These are phyloP conservation scores for Hedychridium roseum DNA, from an alignment of 2,888 invertebrate species.

Conservation along the genomic window DNA sequence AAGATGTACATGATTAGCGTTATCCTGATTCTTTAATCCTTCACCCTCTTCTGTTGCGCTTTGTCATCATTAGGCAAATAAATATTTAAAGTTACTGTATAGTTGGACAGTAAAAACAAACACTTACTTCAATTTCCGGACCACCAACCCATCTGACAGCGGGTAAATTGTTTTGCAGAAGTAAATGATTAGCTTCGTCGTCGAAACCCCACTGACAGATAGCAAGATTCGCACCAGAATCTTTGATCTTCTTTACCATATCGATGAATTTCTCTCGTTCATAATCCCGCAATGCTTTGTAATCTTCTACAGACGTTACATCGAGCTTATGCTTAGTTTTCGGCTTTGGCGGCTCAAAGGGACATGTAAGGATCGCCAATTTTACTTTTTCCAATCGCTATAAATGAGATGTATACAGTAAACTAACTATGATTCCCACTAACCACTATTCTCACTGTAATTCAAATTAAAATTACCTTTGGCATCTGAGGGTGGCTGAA, in stretches of 20 bases:
- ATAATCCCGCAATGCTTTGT: conserved; percentile 88
- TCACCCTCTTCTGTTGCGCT: too few relatives aligned
- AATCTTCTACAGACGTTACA: conserved; percentile 94
- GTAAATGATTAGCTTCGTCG: conserved; percentile 98
- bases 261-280: conserved; percentile 94
- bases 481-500: conserved; percentile 99
- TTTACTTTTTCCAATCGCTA: conserved; percentile 82
- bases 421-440: too few relatives aligned
- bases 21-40: too few relatives aligned
- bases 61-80: too few relatives aligned
- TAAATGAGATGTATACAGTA: too few relatives aligned
- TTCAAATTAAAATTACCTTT: too few relatives aligned
- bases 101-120: too few relatives aligned
- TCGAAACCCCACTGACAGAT: conserved; percentile 99
- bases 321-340: conserved; percentile 99
- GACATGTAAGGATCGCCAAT: conserved; percentile 97
- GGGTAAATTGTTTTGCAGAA: conserved; percentile 89
- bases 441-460: too few relatives aligned
- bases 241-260: conserved; percentile 88
- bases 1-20: too few relatives aligned
- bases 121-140: conserved; percentile 95
- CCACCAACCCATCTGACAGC: conserved; percentile 99
- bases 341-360: conserved; percentile 99
- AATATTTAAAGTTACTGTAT: too few relatives aligned
- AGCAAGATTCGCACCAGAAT: conserved; percentile 92